These are phyloP conservation scores for Lordiphosa andalusiaca DNA, from an alignment of 2,888 invertebrate genomes.

Conservation along the genomic window DNA sequence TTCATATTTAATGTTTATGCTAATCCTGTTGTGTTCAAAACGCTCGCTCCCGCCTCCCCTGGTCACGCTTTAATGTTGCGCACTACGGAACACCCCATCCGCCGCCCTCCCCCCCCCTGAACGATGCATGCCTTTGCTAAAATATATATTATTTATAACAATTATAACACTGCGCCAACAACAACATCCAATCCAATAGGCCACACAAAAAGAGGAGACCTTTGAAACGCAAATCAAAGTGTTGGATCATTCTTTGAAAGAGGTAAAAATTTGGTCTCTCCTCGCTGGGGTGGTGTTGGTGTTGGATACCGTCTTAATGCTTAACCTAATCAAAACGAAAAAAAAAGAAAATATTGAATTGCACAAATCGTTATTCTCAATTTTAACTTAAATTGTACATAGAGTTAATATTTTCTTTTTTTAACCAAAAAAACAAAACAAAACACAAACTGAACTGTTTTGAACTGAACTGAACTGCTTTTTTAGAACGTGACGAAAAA, in stretches of 20 bases:
- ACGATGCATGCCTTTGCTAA: background rate
- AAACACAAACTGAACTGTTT: slow-evolving; percentile 20
- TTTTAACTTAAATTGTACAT: slow-evolving; percentile 78
- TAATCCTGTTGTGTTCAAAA: slow-evolving; percentile 30
- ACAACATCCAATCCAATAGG: slow-evolving; percentile 83
- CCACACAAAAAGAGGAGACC: slow-evolving; percentile 96
- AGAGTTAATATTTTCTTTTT: slow-evolving; percentile 74
- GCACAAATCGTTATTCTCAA: slow-evolving; percentile 81
- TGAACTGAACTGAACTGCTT: slow-evolving; percentile 11
- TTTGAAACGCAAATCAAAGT: slow-evolving; percentile 95
- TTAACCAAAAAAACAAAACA: slow-evolving; percentile 28
- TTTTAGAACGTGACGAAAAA: slow-evolving; percentile 9
- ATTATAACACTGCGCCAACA: slow-evolving; percentile 3
- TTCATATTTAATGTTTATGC: slow-evolving; percentile 55
- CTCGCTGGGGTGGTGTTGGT: slow-evolving; percentile 63
- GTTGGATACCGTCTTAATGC: slow-evolving; percentile 7
- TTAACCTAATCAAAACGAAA: slow-evolving; percentile 20
- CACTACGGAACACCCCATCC: no score
- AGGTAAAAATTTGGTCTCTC: slow-evolving; percentile 84
- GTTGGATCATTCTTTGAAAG: slow-evolving; percentile 93
- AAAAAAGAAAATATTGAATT: slow-evolving; percentile 77
- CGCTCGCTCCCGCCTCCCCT: background rate
- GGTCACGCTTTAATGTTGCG: no score
- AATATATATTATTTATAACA: background rate
- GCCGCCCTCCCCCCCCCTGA: no score